Evolutionary conservation across 2,888 invertebrate genomes (phyloP).

Genomic region (Melipona bicolor): DNA sequence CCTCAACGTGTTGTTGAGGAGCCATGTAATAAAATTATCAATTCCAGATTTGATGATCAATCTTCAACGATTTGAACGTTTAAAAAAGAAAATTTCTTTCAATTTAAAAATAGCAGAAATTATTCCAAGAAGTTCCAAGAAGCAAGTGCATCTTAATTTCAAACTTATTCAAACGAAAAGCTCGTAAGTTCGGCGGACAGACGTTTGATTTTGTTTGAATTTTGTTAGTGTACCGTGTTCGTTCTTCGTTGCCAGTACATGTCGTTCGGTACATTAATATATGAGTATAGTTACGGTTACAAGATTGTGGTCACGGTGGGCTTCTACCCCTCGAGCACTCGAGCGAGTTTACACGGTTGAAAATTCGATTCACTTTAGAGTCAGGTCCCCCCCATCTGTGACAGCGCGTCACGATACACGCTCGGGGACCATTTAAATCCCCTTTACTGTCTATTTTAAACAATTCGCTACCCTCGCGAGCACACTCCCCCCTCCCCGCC

Average conservation of each 20-base stretch:
- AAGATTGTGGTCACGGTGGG: constrained; percentile 44
- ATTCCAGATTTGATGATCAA: too few species aligned
- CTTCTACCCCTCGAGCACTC: constrained; percentile 40
- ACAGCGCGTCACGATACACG: constrained; percentile 57
- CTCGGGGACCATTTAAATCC: constrained; percentile 79
- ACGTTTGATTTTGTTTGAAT: too few species aligned
- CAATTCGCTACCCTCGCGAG: constrained; percentile 70
- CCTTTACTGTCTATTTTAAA: constrained; percentile 79
- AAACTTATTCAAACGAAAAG: too few species aligned
- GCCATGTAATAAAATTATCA: too few species aligned
- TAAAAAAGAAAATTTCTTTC: too few species aligned
- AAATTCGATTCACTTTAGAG: constrained; percentile 80
- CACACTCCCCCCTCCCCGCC: constrained; percentile 26
- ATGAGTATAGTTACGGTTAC: constrained; percentile 11
- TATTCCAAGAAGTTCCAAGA: too few species aligned
- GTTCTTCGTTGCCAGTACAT: not conserved
- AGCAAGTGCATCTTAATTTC: too few species aligned
- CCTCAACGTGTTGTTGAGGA: too few species aligned
- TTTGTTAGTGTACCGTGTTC: not conserved
- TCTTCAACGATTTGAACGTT: too few species aligned
- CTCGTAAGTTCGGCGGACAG: not conserved
- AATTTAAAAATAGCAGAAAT: too few species aligned
- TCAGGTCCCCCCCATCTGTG: constrained; percentile 61
- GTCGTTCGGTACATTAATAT: constrained; percentile 4
- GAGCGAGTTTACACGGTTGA: constrained; percentile 71